These are phyloP conservation scores for Coturnix japonica DNA, from an alignment of 2,113 vertebrate species.

Conservation along the genomic window DNA sequence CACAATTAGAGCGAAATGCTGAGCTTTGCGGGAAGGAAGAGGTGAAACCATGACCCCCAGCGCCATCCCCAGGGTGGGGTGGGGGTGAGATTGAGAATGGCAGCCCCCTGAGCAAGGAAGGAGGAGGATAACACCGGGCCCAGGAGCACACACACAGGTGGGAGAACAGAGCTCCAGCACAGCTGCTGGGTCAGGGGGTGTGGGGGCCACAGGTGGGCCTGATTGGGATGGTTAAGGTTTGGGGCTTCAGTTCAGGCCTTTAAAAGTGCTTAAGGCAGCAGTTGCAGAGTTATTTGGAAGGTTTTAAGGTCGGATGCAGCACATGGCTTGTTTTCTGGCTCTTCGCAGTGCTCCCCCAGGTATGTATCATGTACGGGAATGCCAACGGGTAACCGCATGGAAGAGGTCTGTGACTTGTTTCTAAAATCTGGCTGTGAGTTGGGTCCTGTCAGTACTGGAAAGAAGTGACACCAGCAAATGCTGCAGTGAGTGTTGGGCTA, in stretches of 20 bases:
- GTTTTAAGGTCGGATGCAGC: fast-evolving
- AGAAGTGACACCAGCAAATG: fast-evolving
- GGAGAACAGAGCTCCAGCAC: not conserved
- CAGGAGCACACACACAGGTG: not conserved
- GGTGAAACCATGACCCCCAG: not conserved
- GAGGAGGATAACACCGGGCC: fast-evolving
- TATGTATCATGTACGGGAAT: fast-evolving
- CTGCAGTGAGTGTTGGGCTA: fast-evolving
- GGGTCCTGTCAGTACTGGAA: not conserved
- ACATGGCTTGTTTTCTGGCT: not conserved
- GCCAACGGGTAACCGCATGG: not conserved
- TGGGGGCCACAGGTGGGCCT: not conserved
- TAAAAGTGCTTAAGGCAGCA: not conserved
- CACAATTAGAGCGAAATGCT: constrained; percentile 2
- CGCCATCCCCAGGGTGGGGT: too few species aligned
- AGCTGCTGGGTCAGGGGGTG: not conserved
- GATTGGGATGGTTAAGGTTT: not conserved
- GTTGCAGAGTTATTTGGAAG: fast-evolving
- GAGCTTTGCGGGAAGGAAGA: not conserved
- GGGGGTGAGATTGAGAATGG: not conserved
- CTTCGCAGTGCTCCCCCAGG: not conserved
- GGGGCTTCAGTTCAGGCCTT: not conserved
- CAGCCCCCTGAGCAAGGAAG: fast-evolving
- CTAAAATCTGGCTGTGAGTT: not conserved
- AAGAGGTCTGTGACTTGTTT: not conserved